A percentile compares a stretch with the other conserved stretches of the same genome.
phyloP scores from a whole-genome alignment of 2,888 invertebrate genomes.

The Drosophila prolongata region DNA sequence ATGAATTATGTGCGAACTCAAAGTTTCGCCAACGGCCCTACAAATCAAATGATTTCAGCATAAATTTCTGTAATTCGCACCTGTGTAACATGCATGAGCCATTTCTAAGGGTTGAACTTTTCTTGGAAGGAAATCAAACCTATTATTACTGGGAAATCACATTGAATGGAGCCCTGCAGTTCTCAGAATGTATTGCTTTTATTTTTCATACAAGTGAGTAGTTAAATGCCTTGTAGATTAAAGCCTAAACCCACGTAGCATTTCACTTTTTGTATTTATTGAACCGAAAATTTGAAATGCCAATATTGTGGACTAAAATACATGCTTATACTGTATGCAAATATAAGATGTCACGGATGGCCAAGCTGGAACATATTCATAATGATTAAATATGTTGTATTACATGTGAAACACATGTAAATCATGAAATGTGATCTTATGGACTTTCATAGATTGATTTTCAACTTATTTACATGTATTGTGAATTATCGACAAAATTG shows the following conservation, averaged over 20 bases:
- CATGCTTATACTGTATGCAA: constrained; percentile 1
- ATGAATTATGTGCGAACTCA: constrained; percentile 46
- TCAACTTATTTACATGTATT: too few relatives aligned
- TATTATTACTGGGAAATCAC: constrained; percentile 10
- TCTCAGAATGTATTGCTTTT: constrained; percentile 9
- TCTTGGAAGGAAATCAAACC: constrained; percentile 3
- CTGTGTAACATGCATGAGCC: constrained; percentile 9
- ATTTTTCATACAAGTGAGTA: neutral
- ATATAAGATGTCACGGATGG: constrained; percentile 9
- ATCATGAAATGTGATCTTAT: neutral
- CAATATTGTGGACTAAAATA: neutral
- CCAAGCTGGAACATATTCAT: neutral
- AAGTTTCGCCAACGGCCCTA: constrained; percentile 33
- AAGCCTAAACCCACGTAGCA: neutral
- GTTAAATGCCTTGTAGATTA: constrained; percentile 1
- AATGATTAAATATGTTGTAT: neutral
- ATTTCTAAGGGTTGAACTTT: constrained; percentile 3
- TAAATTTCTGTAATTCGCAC: constrained; percentile 40
- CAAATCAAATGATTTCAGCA: constrained; percentile 47
- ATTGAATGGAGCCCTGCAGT: constrained; percentile 1
- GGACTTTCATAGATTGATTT: neutral
- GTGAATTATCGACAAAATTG: too few relatives aligned
- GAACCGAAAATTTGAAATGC: constrained; percentile 1
- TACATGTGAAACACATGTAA: neutral
- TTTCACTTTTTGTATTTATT: constrained; percentile 13